Evolutionary conservation across 2,888 invertebrate species (phyloP).

Genomic region (Ochropacha duplaris): DNA sequence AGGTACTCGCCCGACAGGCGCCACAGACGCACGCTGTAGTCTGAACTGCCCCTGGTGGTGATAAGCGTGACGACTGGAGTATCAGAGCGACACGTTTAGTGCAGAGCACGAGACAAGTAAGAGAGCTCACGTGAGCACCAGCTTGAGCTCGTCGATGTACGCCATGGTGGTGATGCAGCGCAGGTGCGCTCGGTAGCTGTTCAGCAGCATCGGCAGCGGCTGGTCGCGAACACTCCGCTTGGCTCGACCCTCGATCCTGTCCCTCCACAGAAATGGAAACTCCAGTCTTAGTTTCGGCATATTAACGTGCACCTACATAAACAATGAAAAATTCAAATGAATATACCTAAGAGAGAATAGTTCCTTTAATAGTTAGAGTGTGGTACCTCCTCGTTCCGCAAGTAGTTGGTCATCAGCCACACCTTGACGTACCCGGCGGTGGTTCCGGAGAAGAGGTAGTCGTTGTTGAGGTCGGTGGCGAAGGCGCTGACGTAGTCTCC

Average conservation of each 20-base stretch:
- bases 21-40: slow-evolving; percentile 90
- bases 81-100: too few relatives aligned
- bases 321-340: neutral
- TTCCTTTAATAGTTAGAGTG: too few relatives aligned
- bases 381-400: slow-evolving; percentile 62
- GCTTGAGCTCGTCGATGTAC: slow-evolving; percentile 85
- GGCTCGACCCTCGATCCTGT: slow-evolving; percentile 86
- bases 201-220: slow-evolving; percentile 85
- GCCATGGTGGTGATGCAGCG: slow-evolving; percentile 86
- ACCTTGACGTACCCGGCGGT: slow-evolving; percentile 90
- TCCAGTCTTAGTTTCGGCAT: slow-evolving; percentile 85
- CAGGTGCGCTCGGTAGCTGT: slow-evolving; percentile 88
- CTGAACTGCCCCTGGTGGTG: slow-evolving; percentile 83
- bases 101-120: too few relatives aligned
- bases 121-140: slow-evolving; percentile 85
- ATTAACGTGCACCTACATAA: slow-evolving; percentile 72
- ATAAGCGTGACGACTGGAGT: too few relatives aligned
- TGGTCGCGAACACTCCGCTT: slow-evolving; percentile 85
- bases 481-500: slow-evolving; percentile 87
- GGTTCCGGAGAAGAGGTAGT: slow-evolving; percentile 88
- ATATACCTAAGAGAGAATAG: too few relatives aligned
- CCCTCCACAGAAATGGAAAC: slow-evolving; percentile 89
- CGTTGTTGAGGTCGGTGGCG: slow-evolving; percentile 87
- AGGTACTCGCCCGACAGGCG: slow-evolving; percentile 87
- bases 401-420: slow-evolving; percentile 89